These are phyloP conservation scores for Drosophila fungiperda DNA, from an alignment of 2,888 invertebrate genomes.

Conservation along the genomic window DNA sequence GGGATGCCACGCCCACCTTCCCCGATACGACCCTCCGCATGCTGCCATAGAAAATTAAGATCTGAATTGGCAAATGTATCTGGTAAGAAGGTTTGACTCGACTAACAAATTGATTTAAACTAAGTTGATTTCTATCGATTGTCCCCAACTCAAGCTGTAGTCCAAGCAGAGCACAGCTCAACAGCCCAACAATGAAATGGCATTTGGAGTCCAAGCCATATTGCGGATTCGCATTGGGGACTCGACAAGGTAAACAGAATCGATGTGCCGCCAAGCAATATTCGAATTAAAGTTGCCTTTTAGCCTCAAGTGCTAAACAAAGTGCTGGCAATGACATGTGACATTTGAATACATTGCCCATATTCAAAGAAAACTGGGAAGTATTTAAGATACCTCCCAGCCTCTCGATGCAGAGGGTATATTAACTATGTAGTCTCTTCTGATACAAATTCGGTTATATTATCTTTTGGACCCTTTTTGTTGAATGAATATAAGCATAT, in stretches of 20 bases:
- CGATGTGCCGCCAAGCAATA: constrained; percentile 31
- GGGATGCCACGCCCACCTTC: neutral
- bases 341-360: constrained; percentile 46
- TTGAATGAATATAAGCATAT: neutral
- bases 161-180: constrained; percentile 9
- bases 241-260: constrained; percentile 28
- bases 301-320: constrained; percentile 30
- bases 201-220: neutral
- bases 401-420: neutral
- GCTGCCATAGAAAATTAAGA: constrained; percentile 44
- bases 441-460: neutral
- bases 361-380: constrained; percentile 4
- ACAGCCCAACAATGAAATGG: constrained; percentile 7
- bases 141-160: constrained; percentile 23
- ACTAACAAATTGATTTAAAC: constrained; percentile 65
- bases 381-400: neutral
- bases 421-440: neutral
- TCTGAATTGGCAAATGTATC: constrained; percentile 22
- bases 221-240: constrained; percentile 19
- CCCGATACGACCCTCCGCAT: neutral
- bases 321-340: constrained; percentile 49
- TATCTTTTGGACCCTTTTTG: neutral
- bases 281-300: constrained; percentile 68
- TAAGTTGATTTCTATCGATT: constrained; percentile 76
- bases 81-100: constrained; percentile 22